These are phyloP conservation scores for Cydia fagiglandana DNA, from an alignment of 1,140 invertebrate genomes.

Conservation along the genomic window DNA sequence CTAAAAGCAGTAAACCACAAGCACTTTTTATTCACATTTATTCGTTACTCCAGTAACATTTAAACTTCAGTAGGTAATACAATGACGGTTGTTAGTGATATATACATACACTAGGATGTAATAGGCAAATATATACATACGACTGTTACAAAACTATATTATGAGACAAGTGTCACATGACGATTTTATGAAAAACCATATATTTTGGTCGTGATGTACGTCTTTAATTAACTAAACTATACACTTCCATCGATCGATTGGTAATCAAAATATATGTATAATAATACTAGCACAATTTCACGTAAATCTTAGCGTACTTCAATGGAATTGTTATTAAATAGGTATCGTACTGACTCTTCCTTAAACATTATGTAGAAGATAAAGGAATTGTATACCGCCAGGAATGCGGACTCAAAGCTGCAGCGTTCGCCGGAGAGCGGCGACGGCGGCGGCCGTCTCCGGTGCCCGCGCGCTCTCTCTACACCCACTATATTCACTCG, in stretches of 20 bases:
- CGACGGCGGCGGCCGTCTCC: background rate
- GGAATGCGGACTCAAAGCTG: background rate
- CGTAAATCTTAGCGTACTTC: constrained; percentile 1
- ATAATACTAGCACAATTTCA: constrained; percentile 1
- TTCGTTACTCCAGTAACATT: constrained; percentile 74
- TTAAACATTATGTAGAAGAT: constrained; percentile 20
- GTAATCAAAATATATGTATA: constrained; percentile 24
- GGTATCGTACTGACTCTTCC: background rate
- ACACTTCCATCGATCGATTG: constrained; percentile 2
- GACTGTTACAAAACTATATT: constrained; percentile 47
- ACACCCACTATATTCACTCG: background rate
- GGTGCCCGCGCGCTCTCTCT: background rate
- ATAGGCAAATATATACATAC: constrained; percentile 56
- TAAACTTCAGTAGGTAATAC: constrained; percentile 58
- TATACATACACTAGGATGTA: constrained; percentile 35
- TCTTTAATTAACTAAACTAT: constrained; percentile 22
- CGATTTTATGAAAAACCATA: constrained; percentile 40
- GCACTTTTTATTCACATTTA: constrained; percentile 76
- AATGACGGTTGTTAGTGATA: constrained; percentile 52
- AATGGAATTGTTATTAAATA: constrained; percentile 1
- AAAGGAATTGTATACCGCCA: background rate
- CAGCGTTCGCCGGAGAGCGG: background rate
- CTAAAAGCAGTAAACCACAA: constrained; percentile 76
- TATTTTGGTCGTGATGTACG: constrained; percentile 39
- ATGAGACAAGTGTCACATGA: constrained; percentile 33